A percentile compares a stretch with the other conserved stretches of the same genome.
Evolutionary conservation across 2,888 invertebrate species (phyloP).

Genomic region (Eupeodes luniger): DNA sequence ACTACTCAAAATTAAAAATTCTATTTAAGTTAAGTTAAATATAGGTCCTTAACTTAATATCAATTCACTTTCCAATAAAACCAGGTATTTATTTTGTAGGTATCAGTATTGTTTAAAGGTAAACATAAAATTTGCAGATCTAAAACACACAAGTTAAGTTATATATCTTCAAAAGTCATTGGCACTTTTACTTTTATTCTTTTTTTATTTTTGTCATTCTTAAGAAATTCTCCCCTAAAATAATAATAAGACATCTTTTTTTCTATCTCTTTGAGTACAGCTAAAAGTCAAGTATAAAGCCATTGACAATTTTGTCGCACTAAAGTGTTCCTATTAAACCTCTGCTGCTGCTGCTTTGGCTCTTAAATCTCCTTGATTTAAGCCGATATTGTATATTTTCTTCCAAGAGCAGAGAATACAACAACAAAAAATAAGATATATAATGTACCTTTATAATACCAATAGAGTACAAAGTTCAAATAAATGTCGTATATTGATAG

Average conservation of each 20-base stretch:
- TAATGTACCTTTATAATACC: slow-evolving; percentile 2
- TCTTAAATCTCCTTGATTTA: slow-evolving; percentile 29
- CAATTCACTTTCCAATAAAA: slow-evolving; percentile 1
- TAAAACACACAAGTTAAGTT: neutral
- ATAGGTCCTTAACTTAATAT: neutral
- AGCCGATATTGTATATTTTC: slow-evolving; percentile 16
- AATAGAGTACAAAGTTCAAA: slow-evolving; percentile 15
- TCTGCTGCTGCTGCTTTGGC: slow-evolving; percentile 24
- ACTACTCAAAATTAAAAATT: too few relatives aligned
- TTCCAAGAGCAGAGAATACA: neutral
- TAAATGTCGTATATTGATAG: slow-evolving; percentile 53
- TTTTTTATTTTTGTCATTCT: neutral
- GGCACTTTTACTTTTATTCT: neutral
- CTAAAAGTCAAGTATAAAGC: slow-evolving; percentile 47
- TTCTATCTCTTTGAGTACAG: slow-evolving; percentile 12
- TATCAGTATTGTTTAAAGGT: neutral
- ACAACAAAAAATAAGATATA: neutral
- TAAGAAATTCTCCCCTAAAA: neutral
- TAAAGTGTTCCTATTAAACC: slow-evolving; percentile 55
- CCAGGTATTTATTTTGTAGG: slow-evolving; percentile 10
- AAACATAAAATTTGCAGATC: slow-evolving; percentile 1
- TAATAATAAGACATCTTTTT: slow-evolving; percentile 34
- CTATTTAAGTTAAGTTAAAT: neutral
- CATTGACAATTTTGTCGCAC: slow-evolving; percentile 53
- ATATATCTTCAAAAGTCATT: slow-evolving; percentile 11